Percentiles rank a stretch among this genome's conserved stretches.
Conservation (phyloP, 2,888 invertebrate genomes). For the Cactoblastis cactorum region DNA sequence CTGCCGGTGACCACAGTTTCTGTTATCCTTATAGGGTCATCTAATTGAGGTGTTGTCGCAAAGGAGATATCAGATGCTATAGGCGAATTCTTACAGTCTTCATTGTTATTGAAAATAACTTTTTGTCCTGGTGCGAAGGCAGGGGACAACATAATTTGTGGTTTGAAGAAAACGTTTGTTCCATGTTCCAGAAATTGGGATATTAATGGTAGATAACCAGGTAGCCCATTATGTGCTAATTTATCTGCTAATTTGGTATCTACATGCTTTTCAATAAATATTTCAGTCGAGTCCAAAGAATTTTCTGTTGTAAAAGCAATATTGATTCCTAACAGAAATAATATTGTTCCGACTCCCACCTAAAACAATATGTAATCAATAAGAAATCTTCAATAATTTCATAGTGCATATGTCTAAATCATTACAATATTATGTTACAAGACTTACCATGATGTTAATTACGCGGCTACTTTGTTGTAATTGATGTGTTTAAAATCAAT, state of each 20-base stretch:
- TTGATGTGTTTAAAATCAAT: constrained; percentile 14
- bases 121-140: constrained; percentile 23
- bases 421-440: constrained; percentile 4
- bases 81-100: constrained; percentile 18
- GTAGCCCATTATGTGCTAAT: constrained; percentile 5
- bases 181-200: constrained; percentile 38
- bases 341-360: constrained; percentile 24
- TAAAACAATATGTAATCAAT: constrained; percentile 18
- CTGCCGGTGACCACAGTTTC: constrained; percentile 11
- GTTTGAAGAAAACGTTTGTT: constrained; percentile 42
- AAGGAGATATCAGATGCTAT: constrained; percentile 7
- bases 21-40: constrained; percentile 18
- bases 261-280: constrained; percentile 16
- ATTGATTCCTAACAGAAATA: constrained; percentile 31
- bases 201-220: constrained; percentile 24
- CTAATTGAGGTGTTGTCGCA: constrained; percentile 10
- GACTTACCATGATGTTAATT: constrained; percentile 27
- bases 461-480: constrained; percentile 18
- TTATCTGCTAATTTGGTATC: constrained; percentile 4
- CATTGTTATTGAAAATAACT: constrained; percentile 21
- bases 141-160: constrained; percentile 29
- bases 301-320: not conserved
- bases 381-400: not conserved
- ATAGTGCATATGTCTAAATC: not conserved
- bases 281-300: constrained; percentile 18